Conservation (phyloP, 2,797 vertebrate species). For the Lutjanus campechanus region DNA sequence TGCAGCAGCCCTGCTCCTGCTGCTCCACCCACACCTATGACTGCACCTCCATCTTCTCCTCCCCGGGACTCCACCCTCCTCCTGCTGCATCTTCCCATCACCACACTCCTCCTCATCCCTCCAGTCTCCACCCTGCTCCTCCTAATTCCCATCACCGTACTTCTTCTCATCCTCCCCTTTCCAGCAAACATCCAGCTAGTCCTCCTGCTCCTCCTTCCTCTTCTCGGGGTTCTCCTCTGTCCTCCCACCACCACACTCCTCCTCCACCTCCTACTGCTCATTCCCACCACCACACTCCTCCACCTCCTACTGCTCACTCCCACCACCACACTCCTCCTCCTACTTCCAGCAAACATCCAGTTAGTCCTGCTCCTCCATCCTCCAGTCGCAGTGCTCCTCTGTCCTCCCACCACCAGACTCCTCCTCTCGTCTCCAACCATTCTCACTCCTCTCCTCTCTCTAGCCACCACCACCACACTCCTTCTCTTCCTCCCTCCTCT, state of each 20-base stretch:
- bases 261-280: slow-evolving; percentile 38
- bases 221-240: neutral
- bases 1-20: slow-evolving; percentile 79
- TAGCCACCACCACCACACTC: neutral
- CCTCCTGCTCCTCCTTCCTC: slow-evolving; percentile 70
- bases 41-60: slow-evolving; percentile 72
- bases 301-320: slow-evolving; percentile 36
- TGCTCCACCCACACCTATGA: slow-evolving; percentile 78
- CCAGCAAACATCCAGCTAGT: neutral
- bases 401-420: slow-evolving; percentile 14
- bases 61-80: slow-evolving; percentile 42
- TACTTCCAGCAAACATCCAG: slow-evolving; percentile 20
- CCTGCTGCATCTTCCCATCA: slow-evolving; percentile 66
- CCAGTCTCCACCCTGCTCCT: neutral
- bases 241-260: neutral
- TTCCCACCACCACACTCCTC: slow-evolving; percentile 58
- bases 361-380: neutral
- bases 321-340: slow-evolving; percentile 61
- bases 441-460: slow-evolving; percentile 18
- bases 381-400: neutral
- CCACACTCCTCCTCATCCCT: slow-evolving; percentile 1
- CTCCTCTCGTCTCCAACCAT: neutral
- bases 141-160: neutral
- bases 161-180: neutral
- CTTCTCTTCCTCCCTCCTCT: slow-evolving; percentile 15